Base-by-base conservation (phyloP, 2,113 vertebrate species). In the Leptodactylus fuscus region DNA sequence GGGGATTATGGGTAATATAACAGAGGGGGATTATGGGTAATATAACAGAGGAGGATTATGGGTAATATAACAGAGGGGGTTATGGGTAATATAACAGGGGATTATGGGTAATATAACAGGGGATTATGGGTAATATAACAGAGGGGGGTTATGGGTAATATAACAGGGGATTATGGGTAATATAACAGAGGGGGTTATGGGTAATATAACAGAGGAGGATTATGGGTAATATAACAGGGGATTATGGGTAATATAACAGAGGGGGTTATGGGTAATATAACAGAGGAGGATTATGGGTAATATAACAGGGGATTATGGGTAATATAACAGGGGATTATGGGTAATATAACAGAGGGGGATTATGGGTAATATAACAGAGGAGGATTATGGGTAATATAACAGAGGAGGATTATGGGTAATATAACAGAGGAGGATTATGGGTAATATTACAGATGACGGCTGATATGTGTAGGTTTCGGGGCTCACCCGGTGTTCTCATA, bases 401-500 rank as follows among this genome's bases (percentile, higher is more conserved):
- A 44, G 41, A 6, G 67, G 15, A 62, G 53, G 75, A n/a, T 49
- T 46, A 27, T 20, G 1, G 15, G 3, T 20, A 3, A 53, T 20
- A 53, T 20, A 53, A 53, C 20, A 20, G 2, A 11, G 16, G 49
- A 16, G 15, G 49, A 20, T 53, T 53, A 53, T 53, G 15, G 49
- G 49, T 53, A 20, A 53, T 53, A 20, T 53, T 20, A 53, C 20
- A 20, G 49, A 6, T 13, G 49, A 16, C n/a, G n/a, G n/a, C n/a
- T n/a, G n/a, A n/a, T n/a, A n/a, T n/a, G n/a, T n/a, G n/a, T n/a
- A n/a, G n/a, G n/a, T 53, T 53, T 44, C 4, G 41, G 20, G 4
- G 16, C 94, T 93, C 91, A 99, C 97, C 97, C 96, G 76, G 89
- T 88, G 32, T 99, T 93, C 90, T 99, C 97, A 81, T 94, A 91